Base-by-base conservation (phyloP, 2,888 invertebrate species). In the Phasia obesa region DNA sequence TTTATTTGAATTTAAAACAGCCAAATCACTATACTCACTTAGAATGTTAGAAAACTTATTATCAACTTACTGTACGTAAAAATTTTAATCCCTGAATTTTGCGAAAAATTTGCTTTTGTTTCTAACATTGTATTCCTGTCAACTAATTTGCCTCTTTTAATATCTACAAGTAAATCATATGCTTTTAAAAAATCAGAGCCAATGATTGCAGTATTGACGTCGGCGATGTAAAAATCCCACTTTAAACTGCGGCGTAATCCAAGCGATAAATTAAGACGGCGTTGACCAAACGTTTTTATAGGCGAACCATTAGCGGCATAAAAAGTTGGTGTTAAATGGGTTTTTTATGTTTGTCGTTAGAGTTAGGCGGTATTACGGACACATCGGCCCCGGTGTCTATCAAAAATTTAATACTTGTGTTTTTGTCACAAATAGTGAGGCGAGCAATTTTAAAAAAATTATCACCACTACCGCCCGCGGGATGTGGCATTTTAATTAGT, bases 261-360 rank as follows among this genome's bases (percentile, higher is more conserved):
- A 55, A 64, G 74, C 23, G 74, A 64, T 27, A 74, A n/a, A 64
- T 47, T 31, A 27, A 74, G 17, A 44, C 62, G 73, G 53, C 75
- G 75, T 59, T 75, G 75, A 1, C 75, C 75, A 51, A 49, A 67
- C 4, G 65, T 75, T 59, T 60, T 73, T 9, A 25, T 67, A 0
- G 53, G 44, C 11, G 19, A 57, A 19, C 25, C 69, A 55, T 69
- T 69, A 6, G 55, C 55, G 23, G 27, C 55, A 7, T 19, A 69
- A 69, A 64, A 42, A 25, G 23, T 47, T 47, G 17, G 11, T 62
- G 6, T 23, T 6, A 4, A n/a, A 9, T n/a, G 57, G 6, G 9
- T 59, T 42, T 42, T 42, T 55, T 69, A 4, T 17, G 13, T n/a
- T 35, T 11, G 49, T 49, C 13, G 59, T 17, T 47, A 19, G 70